Evolutionary conservation across 2,797 vertebrate genomes (phyloP).

Genomic region (Dermochelys coriacea): DNA sequence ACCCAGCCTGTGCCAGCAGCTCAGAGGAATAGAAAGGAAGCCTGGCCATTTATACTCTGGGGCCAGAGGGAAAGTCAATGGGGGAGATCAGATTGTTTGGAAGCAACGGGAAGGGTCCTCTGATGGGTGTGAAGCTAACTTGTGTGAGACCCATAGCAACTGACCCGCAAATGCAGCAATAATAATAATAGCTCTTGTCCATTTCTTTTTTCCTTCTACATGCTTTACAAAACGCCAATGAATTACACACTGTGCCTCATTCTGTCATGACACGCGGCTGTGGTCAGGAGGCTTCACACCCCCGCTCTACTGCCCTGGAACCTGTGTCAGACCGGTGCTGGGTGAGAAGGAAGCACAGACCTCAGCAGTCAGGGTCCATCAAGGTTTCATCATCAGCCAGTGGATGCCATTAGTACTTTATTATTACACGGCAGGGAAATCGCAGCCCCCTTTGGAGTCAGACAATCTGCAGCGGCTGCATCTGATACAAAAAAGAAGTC

Average conservation of each 20-base stretch:
- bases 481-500: slow-evolving; percentile 41
- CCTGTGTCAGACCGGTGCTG: background rate
- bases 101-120: background rate
- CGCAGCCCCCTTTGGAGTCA: background rate
- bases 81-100: background rate
- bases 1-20: background rate
- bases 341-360: background rate
- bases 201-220: background rate
- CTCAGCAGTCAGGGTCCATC: accelerated
- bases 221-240: background rate
- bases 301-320: background rate
- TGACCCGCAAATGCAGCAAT: background rate
- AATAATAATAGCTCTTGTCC: background rate
- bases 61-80: background rate
- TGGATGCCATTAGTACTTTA: slow-evolving; percentile 68
- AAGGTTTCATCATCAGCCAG: background rate
- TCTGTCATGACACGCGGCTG: background rate
- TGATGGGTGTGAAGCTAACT: background rate
- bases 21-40: background rate
- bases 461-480: background rate
- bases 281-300: background rate
- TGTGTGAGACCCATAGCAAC: background rate
- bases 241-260: background rate
- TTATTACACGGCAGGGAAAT: slow-evolving; percentile 55
- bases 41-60: background rate